Evolutionary conservation across 2,797 vertebrate species (phyloP).

Genomic region (Intellagama lesueurii): DNA sequence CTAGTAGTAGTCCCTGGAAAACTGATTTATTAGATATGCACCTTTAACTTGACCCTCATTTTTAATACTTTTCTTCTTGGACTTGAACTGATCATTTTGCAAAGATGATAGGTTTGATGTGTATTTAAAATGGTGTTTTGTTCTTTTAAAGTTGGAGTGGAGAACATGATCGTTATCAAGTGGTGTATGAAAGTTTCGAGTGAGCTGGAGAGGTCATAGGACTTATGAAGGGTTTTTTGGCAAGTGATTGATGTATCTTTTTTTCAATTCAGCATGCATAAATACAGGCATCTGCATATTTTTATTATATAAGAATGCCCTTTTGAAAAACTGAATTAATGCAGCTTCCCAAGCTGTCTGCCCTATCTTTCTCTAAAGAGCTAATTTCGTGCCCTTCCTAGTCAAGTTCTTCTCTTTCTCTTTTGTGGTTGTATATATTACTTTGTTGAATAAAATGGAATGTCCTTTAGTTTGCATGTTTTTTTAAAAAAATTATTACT

Average conservation of each 20-base stretch:
- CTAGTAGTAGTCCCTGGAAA: neutral
- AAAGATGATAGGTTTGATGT: neutral
- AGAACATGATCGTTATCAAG: neutral
- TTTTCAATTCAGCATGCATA: neutral
- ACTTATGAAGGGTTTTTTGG: neutral
- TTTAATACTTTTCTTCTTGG: constrained; percentile 32
- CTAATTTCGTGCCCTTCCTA: neutral
- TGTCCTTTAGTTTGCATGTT: neutral
- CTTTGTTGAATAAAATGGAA: neutral
- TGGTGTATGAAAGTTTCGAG: neutral
- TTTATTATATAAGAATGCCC: neutral
- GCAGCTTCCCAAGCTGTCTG: neutral
- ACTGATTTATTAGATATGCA: constrained; percentile 34
- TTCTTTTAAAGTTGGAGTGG: neutral
- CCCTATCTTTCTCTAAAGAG: neutral
- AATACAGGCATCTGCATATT: neutral
- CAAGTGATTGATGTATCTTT: neutral
- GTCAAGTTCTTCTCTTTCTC: neutral
- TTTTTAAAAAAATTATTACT: neutral
- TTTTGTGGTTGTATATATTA: neutral
- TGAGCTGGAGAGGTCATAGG: neutral
- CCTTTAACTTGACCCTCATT: constrained; percentile 38
- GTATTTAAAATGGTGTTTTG: constrained; percentile 32
- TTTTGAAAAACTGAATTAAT: too few species aligned
- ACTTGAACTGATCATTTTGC: neutral